Conservation (phyloP, 2,888 invertebrate species). For the Tachina fera region DNA sequence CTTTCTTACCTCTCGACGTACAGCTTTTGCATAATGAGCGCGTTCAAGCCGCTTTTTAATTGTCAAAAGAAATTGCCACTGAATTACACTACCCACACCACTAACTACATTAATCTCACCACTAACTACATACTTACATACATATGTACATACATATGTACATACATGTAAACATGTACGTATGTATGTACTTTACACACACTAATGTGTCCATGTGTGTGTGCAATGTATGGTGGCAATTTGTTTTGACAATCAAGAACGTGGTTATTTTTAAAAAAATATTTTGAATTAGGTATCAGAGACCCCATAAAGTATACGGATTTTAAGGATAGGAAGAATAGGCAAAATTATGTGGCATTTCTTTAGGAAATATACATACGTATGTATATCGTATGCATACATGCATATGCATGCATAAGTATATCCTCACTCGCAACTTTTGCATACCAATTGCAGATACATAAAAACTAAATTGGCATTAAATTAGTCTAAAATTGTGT, state of each 20-base stretch:
- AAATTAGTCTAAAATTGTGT: constrained; percentile 50
- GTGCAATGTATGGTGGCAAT: constrained; percentile 56
- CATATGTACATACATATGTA: neutral
- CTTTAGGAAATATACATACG: neutral
- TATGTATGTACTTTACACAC: neutral
- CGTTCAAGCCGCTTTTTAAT: constrained; percentile 63
- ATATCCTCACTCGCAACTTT: neutral
- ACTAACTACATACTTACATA: neutral
- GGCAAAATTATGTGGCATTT: constrained; percentile 36
- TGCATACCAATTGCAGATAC: neutral
- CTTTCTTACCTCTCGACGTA: constrained; percentile 68
- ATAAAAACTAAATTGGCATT: constrained; percentile 12
- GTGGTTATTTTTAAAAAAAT: constrained; percentile 56
- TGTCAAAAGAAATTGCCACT: constrained; percentile 66
- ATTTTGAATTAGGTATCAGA: constrained; percentile 72
- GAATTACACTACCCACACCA: constrained; percentile 30
- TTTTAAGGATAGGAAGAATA: constrained; percentile 70
- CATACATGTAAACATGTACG: no score
- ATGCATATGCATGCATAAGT: neutral
- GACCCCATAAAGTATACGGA: constrained; percentile 72
- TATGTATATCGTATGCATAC: neutral
- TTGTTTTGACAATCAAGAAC: constrained; percentile 67
- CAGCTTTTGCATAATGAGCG: constrained; percentile 61
- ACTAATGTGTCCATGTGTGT: neutral
- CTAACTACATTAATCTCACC: no score